Evolutionary conservation across 2,797 vertebrate genomes (phyloP), one percentile per base, ranked within the genome.

Genomic region (Botia almorhae): DNA sequence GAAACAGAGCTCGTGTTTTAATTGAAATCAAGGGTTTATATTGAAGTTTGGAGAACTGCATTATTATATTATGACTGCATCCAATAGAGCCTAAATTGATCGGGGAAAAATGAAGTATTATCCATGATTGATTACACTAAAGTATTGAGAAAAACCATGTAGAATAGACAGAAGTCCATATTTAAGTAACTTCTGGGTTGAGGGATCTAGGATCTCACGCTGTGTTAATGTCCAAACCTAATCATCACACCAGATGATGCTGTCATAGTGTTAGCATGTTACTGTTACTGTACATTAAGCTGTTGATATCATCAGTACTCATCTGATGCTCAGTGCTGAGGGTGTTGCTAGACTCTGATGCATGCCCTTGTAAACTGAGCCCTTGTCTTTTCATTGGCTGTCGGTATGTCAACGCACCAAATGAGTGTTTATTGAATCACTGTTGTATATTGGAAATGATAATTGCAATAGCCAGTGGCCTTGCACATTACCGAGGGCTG

Each of bases 341-440:
- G 50, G 58, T 60, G 69, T 93, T 92, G 84, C 90, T 92, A 90
- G 78, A 64, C 55, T 56, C 39, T 74, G 77, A 80, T 63, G 17
- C 26, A 23, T 79, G 74, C 58, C 64, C 19, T 76, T 84, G 81
- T 80, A 83, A 76, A 79, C 36, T 78, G 81, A 86, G 86, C 81
- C 58, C 67, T 71, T 36, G 86, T 83, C 89, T 87, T 86, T 69
- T 80, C 85, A 86, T 76, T 50, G 83, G 76, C 56, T 23, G 89
- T 93, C 90, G 89, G 91, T 91, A 91, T 93, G 91, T 91, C 88
- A 89, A 91, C 89, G 84, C 73, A 63, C 80, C 83, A 88, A 91
- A 93, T 93, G 90, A 90, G 90, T 93, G 91, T 93, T 93, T 93
- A 94, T 94, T 92, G 90, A 94, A 93, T 95, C 90, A 93, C 92